These are phyloP conservation scores for Alcis repandata DNA, from an alignment of 2,888 invertebrate species.

Conservation along the genomic window DNA sequence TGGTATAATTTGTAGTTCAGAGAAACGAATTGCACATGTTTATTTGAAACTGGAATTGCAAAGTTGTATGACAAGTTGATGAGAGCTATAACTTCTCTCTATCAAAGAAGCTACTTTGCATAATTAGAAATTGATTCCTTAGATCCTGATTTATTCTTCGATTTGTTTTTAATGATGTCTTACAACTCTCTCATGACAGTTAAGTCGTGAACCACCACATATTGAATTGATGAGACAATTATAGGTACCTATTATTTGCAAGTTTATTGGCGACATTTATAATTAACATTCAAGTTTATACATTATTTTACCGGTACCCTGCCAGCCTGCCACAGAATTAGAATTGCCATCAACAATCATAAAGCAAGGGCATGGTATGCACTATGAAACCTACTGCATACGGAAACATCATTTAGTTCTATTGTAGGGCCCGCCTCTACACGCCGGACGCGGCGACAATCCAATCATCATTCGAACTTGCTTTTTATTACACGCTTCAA, in stretches of 20 bases:
- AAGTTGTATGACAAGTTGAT: background rate
- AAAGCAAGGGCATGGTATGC: constrained; percentile 20
- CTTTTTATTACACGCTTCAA: constrained; percentile 50
- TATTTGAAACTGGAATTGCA: background rate
- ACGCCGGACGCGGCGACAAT: constrained; percentile 41
- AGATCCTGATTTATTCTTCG: no score
- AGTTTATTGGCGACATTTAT: no score
- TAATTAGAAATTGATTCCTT: no score
- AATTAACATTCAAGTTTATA: background rate
- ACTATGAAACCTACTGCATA: constrained; percentile 26
- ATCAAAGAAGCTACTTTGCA: no score
- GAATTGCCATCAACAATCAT: constrained; percentile 18
- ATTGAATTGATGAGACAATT: background rate
- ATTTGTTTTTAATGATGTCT: no score
- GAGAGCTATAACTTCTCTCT: no score
- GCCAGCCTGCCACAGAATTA: constrained; percentile 4
- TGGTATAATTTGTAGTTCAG: no score
- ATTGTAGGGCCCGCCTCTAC: constrained; percentile 14
- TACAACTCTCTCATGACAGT: background rate
- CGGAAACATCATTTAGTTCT: constrained; percentile 3
- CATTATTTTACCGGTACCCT: constrained; percentile 8
- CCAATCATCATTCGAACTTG: constrained; percentile 43
- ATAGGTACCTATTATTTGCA: background rate
- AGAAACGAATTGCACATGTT: no score
- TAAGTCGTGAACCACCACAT: no score